These are phyloP conservation scores for Temnopleurus reevesii DNA, from an alignment of 53 echinoderm and acorn worm genomes.

Conservation along the genomic window DNA sequence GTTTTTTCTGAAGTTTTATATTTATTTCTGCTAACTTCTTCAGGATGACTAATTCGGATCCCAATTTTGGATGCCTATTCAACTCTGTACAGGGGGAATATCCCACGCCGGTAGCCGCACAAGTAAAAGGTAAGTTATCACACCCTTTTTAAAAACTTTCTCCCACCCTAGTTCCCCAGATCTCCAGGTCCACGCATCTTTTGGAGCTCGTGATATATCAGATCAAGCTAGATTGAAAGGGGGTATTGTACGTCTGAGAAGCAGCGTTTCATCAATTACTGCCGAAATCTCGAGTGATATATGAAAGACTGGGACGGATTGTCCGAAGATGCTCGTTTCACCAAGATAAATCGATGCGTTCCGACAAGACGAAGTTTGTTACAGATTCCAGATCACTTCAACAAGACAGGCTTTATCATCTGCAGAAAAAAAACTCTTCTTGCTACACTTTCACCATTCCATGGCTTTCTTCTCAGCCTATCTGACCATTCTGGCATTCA, in stretches of 20 bases:
- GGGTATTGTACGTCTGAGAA: background rate
- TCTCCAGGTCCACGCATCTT: background rate
- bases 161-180: background rate
- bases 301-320: slow-evolving; percentile 4
- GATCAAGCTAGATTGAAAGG: slow-evolving; percentile 14
- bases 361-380: background rate
- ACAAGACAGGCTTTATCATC: slow-evolving; percentile 25
- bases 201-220: background rate
- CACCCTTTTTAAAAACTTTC: background rate
- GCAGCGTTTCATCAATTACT: background rate
- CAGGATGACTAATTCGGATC: slow-evolving; percentile 60
- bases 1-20: slow-evolving; percentile 21
- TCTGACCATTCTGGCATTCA: no score
- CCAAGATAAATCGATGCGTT: background rate
- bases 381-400: background rate
- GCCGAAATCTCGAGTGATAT: slow-evolving; percentile 3
- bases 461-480: no score
- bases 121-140: slow-evolving; percentile 72
- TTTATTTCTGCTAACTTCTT: slow-evolving; percentile 8
- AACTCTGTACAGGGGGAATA: slow-evolving; percentile 75
- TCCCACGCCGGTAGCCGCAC: slow-evolving; percentile 68
- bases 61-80: slow-evolving; percentile 82
- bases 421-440: no score
- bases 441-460: no score
- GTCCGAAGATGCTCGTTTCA: slow-evolving; percentile 35